Evolutionary conservation across 2,797 vertebrate species (phyloP), one percentile per base, ranked within the genome.

Genomic region (Neosalanx taihuensis): DNA sequence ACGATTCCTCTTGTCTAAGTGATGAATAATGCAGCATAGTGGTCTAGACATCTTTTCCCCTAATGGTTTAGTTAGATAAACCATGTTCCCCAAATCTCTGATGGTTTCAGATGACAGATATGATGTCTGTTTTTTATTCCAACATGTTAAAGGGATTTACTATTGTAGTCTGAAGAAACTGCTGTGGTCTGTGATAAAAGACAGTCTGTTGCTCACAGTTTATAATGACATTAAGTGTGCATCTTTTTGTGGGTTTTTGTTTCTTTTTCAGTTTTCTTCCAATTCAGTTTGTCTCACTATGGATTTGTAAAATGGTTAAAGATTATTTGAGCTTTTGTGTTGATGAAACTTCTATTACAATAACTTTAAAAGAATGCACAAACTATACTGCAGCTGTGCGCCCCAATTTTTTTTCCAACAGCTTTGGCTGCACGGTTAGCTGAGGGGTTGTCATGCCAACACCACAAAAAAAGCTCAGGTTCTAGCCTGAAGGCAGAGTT

Each of bases 401-500:
- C 67, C 20, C 76, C 83, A 75, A 26, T 26, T 26, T 26, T 26
- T 26, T 26, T 26, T 26, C 83, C 83, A 85, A 84, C 77, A 76
- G 79, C 56, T 75, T 72, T 1, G 79, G 76, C 76, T 64, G 51
- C 69, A 74, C 76, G 76, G 84, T 79, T 77, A 81, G 77, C 69
- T n/a, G 30, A 72, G 70, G 64, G 72, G 89, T 90, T 85, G 86
- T 76, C 85, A 88, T 90, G 87, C 79, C 88, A 84, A 89, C 89
- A 0, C 46, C 59, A 79, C 70, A 86, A 85, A 89, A 85, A 89
- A 82, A 83, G 71, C 15, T 33, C 35, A 31, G 58, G 29, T 5
- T 56, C 13, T 2, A 41, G 17, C 7, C 64, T 6, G 15, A 37
- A 31, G 59, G 72, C 71, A n/a, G 77, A 46, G 62, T 68, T 72